Percentiles rank a stretch among this genome's conserved stretches.
Conservation (phyloP, 2,888 invertebrate species). For the Autographa gamma region DNA sequence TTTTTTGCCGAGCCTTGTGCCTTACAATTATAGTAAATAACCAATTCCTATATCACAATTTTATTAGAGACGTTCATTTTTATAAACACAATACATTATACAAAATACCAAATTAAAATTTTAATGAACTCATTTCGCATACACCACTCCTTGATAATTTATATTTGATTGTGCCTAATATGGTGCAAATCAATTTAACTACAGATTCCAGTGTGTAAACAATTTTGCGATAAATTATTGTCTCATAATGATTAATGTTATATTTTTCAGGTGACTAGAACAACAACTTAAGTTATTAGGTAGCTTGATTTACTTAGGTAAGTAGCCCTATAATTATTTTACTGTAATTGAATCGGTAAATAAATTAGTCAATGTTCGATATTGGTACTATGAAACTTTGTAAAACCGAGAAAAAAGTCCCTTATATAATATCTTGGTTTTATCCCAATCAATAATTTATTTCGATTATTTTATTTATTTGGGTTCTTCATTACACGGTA, state of each 20-base stretch:
- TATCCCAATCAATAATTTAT: no score
- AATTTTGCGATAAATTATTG: conserved; percentile 39
- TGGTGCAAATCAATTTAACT: conserved; percentile 40
- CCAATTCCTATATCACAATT: no score
- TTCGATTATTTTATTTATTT: no score
- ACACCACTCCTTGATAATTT: conserved; percentile 27
- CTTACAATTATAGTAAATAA: no score
- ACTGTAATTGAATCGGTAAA: conserved; percentile 41
- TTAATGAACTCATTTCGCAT: conserved; percentile 16
- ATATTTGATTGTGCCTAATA: conserved; percentile 40
- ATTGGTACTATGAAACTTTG: not conserved
- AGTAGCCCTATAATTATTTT: conserved; percentile 46
- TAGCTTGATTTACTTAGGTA: conserved; percentile 47
- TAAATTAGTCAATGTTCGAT: conserved; percentile 16
- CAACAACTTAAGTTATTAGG: conserved; percentile 32
- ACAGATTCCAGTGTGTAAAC: conserved; percentile 43
- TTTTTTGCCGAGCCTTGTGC: no score
- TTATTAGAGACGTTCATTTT: no score
- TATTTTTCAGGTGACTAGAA: conserved; percentile 49
- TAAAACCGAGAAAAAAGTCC: not conserved
- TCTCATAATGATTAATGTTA: conserved; percentile 40
- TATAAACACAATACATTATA: not conserved
- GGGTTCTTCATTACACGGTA: no score
- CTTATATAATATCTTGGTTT: no score
- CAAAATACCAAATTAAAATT: not conserved